phyloP scores from a whole-genome alignment of 2,888 invertebrate species.

The Leptinotarsa juncta region DNA sequence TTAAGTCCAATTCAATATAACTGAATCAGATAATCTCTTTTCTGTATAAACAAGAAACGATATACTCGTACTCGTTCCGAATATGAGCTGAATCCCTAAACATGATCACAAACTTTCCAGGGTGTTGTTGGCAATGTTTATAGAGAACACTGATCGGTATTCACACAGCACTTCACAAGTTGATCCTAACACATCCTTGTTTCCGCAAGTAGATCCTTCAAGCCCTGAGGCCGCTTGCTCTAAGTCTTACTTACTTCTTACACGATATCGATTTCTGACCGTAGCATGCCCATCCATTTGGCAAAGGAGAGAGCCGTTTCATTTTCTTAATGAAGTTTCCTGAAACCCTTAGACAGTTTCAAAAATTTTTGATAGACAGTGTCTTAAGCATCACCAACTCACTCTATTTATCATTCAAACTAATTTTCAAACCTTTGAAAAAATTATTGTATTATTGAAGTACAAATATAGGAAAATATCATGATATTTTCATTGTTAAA shows the following conservation, averaged over 20 bases:
- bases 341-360: neutral
- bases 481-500: no score
- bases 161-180: conserved; percentile 61
- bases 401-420: no score
- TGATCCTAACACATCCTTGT: conserved; percentile 62
- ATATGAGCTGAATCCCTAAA: neutral
- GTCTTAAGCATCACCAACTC: no score
- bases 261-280: conserved; percentile 56
- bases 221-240: conserved; percentile 58
- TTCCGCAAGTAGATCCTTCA: conserved; percentile 58
- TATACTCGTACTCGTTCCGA: neutral
- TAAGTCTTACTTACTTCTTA: conserved; percentile 55
- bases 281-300: conserved; percentile 5
- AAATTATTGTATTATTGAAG: no score
- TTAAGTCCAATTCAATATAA: neutral
- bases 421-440: no score
- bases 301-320: neutral
- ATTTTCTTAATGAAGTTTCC: neutral
- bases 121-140: conserved; percentile 31
- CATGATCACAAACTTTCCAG: conserved; percentile 33
- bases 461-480: no score
- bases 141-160: conserved; percentile 55
- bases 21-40: neutral
- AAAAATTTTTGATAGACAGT: neutral
- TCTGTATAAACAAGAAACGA: neutral